Percentiles rank a stretch among this genome's conserved stretches.
phyloP scores from a whole-genome alignment of 2,888 invertebrate species.

The Spialia ferax region DNA sequence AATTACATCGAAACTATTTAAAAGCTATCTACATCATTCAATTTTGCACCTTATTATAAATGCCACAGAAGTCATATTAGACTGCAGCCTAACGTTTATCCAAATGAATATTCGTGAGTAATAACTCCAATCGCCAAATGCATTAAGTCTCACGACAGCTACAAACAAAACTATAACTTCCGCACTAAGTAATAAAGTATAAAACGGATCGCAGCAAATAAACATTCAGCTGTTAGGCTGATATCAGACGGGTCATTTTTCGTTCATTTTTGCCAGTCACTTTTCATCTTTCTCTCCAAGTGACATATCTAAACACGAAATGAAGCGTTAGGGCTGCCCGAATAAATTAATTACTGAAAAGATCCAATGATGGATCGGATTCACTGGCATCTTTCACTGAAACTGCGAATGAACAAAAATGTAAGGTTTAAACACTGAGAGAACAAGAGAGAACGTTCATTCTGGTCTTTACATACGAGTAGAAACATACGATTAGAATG shows the following conservation, averaged over 20 bases:
- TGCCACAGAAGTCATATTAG: not conserved
- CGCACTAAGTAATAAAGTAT: not conserved
- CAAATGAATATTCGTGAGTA: not conserved
- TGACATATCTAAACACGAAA: no score
- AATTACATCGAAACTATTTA: not conserved
- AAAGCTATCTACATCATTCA: not conserved
- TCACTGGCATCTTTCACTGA: no score
- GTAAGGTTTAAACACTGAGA: no score
- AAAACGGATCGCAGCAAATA: conserved; percentile 9
- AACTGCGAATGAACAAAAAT: no score
- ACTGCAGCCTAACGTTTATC: not conserved
- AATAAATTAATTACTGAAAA: no score
- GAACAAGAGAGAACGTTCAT: no score
- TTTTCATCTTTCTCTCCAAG: no score
- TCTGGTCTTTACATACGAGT: no score
- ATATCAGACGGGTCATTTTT: not conserved
- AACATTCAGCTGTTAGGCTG: not conserved
- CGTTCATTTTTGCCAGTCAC: no score
- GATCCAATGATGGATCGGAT: no score
- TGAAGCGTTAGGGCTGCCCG: no score
- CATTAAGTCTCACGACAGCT: not conserved
- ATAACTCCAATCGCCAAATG: not conserved
- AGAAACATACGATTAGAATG: no score
- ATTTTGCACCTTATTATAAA: not conserved
- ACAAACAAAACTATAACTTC: conserved; percentile 5